Conservation (phyloP, 2,888 invertebrate species). For the Pantelozetes paolii region DNA sequence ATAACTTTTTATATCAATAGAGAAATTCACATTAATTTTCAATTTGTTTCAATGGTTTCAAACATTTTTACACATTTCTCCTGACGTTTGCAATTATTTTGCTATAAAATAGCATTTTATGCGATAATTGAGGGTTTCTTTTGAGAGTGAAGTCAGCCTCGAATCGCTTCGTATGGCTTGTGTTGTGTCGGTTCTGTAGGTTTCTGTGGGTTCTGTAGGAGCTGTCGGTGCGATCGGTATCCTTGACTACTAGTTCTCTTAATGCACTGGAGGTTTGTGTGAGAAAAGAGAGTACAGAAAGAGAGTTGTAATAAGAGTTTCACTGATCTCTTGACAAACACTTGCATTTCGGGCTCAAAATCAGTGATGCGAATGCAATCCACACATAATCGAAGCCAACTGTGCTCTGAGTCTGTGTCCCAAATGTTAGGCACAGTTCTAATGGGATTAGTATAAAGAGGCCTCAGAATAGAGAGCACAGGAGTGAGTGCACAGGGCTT, state of each 20-base stretch:
- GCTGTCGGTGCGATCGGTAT: neutral
- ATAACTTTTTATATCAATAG: neutral
- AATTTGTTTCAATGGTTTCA: neutral
- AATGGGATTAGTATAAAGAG: constrained; percentile 34
- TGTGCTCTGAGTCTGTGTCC: neutral
- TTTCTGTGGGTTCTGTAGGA: constrained; percentile 10
- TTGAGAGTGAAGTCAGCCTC: constrained; percentile 8
- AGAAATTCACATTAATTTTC: neutral
- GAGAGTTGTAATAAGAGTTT: constrained; percentile 2
- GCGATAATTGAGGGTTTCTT: constrained; percentile 14
- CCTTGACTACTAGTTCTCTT: constrained; percentile 17
- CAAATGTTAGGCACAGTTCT: constrained; percentile 12
- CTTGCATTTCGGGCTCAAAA: neutral
- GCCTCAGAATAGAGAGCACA: neutral
- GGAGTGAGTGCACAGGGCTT: too few species aligned
- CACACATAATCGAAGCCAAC: constrained; percentile 13
- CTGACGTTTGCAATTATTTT: constrained; percentile 30
- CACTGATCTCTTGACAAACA: constrained; percentile 32
- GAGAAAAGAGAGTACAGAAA: neutral
- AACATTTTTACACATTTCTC: constrained; percentile 1
- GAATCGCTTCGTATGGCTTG: neutral
- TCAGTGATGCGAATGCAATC: constrained; percentile 32
- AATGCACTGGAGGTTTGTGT: constrained; percentile 34
- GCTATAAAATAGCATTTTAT: constrained; percentile 33
- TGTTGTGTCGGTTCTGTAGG: constrained; percentile 1